Base-by-base conservation (phyloP, 2,888 invertebrate genomes). In the Platycheirus rosarum region DNA sequence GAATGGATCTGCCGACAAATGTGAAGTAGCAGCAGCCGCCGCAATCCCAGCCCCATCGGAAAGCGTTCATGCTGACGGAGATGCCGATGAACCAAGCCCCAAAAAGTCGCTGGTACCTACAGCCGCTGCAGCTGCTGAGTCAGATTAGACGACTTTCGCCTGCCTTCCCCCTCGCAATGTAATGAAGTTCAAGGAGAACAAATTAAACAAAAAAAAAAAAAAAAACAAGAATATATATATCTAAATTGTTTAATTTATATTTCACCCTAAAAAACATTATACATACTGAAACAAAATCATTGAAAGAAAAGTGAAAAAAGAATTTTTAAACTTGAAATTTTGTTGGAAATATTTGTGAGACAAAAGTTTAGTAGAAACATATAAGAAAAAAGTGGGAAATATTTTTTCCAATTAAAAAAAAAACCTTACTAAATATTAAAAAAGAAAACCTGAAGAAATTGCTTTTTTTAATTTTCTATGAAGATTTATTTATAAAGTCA, bases 1-100 rank as follows among this genome's bases (percentile, higher is more conserved):
- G 26, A 75, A 73, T 7, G 75, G 75, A 2, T 68, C 40, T 29
- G 73, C 57, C 20, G 75, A 71, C 11, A 84, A 69, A 62, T 78
- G 26, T 86, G 63, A 91, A 89, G 86, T 85, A 88, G 26, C 87
- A 90, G 79, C 91, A 91, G 86, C 88, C 90, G 87, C 91, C 89
- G 86, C 87, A 51, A 86, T 86, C 8, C 85, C 77, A 26, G 87
- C 57, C 29, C 84, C 69, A 29, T 49, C 69, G 7, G 84, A 84
- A 16, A 51, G 42, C 7, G 76, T 42, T 29, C 73, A 79, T 23
- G 55, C 37, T n/a, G 74, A 79, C 7, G 70, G 79, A 7, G 87
- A 86, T 51, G 86, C 85, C 49, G 85, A 85, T 23, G 23, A 89
- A 80, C 89, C 89, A 51, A 89, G 89, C 78, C 87, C 88, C 60